Conservation (phyloP, 2,797 vertebrate species). For the Sebastes trivittatus region DNA sequence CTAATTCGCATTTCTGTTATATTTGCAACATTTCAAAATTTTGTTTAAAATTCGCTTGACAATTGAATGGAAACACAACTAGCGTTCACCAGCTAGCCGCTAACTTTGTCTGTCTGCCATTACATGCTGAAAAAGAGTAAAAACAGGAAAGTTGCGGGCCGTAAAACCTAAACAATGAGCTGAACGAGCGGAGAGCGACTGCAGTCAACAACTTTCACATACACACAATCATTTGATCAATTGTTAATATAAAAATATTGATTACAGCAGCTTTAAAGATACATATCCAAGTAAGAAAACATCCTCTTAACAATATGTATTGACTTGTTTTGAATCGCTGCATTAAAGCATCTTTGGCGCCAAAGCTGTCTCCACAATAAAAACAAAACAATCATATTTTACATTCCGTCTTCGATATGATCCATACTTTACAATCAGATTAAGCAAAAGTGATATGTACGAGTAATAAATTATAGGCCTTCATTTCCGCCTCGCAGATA, state of each 20-base stretch:
- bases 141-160: neutral
- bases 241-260: neutral
- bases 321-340: neutral
- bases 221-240: neutral
- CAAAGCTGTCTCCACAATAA: neutral
- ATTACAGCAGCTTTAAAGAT: neutral
- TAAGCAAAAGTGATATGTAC: neutral
- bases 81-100: too few relatives aligned
- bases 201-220: neutral
- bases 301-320: neutral
- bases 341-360: neutral
- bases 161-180: neutral
- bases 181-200: neutral
- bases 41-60: too few relatives aligned
- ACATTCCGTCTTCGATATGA: neutral
- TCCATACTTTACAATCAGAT: slow-evolving; percentile 18
- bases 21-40: too few relatives aligned
- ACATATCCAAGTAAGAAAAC: neutral
- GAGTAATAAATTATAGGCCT: slow-evolving; percentile 7
- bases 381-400: neutral
- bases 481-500: slow-evolving; percentile 29
- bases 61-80: too few relatives aligned
- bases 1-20: too few relatives aligned
- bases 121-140: neutral
- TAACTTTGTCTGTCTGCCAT: too few relatives aligned